A percentile compares a stretch with the other conserved stretches of the same genome.
Conservation (phyloP, 2,888 invertebrate genomes). For the Xestia c-nigrum region DNA sequence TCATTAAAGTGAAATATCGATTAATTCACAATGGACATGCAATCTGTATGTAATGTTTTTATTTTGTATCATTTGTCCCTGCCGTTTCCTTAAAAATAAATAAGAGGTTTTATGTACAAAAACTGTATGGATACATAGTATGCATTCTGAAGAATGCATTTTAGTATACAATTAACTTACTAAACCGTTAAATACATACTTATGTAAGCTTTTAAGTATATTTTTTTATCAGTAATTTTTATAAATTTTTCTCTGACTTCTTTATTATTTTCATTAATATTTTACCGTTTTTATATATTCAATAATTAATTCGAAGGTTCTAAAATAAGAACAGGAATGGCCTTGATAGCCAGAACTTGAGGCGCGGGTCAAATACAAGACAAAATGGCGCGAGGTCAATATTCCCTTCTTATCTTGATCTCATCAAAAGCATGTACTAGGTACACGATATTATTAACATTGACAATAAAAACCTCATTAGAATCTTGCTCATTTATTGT, state of each 20-base stretch:
- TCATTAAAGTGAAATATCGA: constrained; percentile 47
- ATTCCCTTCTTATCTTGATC: constrained; percentile 25
- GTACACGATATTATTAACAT: not conserved
- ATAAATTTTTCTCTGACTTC: not conserved
- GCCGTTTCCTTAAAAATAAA: not conserved
- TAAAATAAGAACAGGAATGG: not conserved
- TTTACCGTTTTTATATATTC: not conserved
- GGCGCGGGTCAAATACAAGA: not conserved
- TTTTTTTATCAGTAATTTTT: too few species aligned
- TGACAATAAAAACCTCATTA: not conserved
- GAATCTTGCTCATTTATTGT: constrained; percentile 8
- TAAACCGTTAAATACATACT: not conserved
- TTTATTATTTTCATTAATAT: not conserved
- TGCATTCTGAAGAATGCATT: not conserved
- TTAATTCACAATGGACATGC: constrained; percentile 33
- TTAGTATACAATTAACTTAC: not conserved
- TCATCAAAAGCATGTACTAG: not conserved
- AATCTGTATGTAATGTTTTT: constrained; percentile 10
- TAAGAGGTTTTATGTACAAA: not conserved
- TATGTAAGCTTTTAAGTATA: not conserved
- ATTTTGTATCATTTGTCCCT: not conserved
- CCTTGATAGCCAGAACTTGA: not conserved
- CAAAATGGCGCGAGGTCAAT: constrained; percentile 27
- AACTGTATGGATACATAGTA: not conserved
- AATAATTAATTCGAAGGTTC: not conserved